A percentile compares a stretch with the other conserved stretches of the same genome.
Conservation (phyloP, 2,113 vertebrate species). For the Anoplopoma fimbria region DNA sequence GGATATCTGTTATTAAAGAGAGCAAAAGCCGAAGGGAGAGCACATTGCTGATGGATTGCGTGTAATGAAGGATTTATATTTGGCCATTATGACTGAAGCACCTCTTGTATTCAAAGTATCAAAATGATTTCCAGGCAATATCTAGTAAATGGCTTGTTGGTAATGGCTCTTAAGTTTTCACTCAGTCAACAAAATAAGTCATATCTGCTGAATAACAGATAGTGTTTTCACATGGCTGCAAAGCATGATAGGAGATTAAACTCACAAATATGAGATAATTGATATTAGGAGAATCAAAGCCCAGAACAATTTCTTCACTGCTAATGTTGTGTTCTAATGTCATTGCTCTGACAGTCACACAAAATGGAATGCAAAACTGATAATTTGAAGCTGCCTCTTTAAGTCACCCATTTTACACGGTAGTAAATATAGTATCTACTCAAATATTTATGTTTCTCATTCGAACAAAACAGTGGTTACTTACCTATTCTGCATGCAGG, state of each 20-base stretch:
- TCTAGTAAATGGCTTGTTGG: constrained; percentile 52
- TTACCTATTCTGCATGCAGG: constrained; percentile 24
- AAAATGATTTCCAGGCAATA: constrained; percentile 59
- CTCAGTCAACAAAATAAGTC: constrained; percentile 46
- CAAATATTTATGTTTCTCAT: constrained; percentile 46
- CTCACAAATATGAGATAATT: constrained; percentile 41
- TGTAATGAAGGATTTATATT: constrained; percentile 65
- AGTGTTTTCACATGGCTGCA: constrained; percentile 37
- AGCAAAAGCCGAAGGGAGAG: constrained; percentile 22
- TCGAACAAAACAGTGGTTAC: constrained; percentile 23
- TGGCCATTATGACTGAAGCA: constrained; percentile 57
- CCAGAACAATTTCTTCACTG: constrained; percentile 33
- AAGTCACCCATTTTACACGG: not conserved
- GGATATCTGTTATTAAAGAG: constrained; percentile 59
- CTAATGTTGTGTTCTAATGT: constrained; percentile 11
- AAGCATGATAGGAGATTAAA: constrained; percentile 38
- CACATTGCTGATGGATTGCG: constrained; percentile 45
- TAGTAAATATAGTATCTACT: constrained; percentile 7
- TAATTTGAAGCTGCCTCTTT: constrained; percentile 13
- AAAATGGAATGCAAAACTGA: constrained; percentile 29
- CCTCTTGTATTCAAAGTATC: constrained; percentile 61
- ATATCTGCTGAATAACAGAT: constrained; percentile 30
- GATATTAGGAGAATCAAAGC: constrained; percentile 40
- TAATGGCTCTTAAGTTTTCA: constrained; percentile 59
- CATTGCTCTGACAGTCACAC: constrained; percentile 11